A percentile compares a stretch with the other conserved stretches of the same genome.
These are phyloP conservation scores for Heliconius charithonia DNA, from an alignment of 2,888 invertebrate species.

Conservation along the genomic window DNA sequence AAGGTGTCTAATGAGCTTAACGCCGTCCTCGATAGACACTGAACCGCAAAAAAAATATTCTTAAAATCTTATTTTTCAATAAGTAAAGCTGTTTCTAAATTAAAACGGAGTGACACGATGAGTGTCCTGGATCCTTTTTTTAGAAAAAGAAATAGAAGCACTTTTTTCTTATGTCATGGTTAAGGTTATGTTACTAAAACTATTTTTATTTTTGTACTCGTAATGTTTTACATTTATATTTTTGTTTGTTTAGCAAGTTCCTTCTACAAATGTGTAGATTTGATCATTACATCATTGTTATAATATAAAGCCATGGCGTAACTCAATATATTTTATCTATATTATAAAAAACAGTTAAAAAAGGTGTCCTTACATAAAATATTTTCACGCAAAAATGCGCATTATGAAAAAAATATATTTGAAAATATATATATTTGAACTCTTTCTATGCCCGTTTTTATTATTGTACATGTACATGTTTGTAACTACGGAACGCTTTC, in stretches of 20 bases:
- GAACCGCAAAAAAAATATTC: constrained; percentile 55
- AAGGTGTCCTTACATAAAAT: neutral
- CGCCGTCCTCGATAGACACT: constrained; percentile 57
- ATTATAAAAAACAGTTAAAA: neutral
- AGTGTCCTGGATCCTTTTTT: no score
- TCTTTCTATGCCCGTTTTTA: no score
- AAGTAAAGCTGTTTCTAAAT: neutral
- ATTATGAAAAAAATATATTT: no score
- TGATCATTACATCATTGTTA: neutral
- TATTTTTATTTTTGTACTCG: neutral
- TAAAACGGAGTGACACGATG: neutral
- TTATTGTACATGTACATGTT: no score
- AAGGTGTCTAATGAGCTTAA: constrained; percentile 74
- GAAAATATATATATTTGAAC: no score
- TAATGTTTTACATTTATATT: neutral
- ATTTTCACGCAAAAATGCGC: no score
- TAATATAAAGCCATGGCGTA: neutral
- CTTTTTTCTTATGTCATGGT: neutral
- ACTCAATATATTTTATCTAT: neutral
- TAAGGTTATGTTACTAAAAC: no score
- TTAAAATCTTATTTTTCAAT: neutral
- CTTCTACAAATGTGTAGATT: neutral
- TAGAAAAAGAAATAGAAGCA: neutral
- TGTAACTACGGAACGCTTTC: no score
- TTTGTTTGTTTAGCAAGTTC: neutral